Conservation (phyloP, 2,113 vertebrate species). For the Synchiropus splendidus region DNA sequence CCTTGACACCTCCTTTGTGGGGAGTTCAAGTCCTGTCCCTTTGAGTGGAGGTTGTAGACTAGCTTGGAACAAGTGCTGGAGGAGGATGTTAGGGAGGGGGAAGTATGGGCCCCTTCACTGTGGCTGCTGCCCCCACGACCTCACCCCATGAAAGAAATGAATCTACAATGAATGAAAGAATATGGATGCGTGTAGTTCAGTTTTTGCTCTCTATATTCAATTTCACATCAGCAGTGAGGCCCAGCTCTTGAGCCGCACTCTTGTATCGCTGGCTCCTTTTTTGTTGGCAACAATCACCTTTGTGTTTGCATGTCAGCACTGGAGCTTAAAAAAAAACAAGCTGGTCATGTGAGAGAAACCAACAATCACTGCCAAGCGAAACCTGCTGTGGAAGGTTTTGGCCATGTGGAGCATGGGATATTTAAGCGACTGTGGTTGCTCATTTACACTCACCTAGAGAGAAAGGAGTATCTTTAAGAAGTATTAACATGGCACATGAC, state of each 20-base stretch:
- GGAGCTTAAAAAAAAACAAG: constrained; percentile 18
- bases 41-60: no score
- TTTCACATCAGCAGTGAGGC: background rate
- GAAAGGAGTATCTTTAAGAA: constrained; percentile 13
- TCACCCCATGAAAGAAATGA: no score
- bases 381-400: no score
- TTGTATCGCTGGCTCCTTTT: constrained; percentile 23
- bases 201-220: background rate
- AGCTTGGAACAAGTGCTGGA: no score
- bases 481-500: constrained; percentile 47
- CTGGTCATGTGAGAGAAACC: constrained; percentile 9
- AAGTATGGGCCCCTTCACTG: no score
- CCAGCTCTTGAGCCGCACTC: background rate
- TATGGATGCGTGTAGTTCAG: no score
- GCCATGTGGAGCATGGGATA: background rate
- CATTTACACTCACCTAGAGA: background rate
- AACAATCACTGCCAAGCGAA: constrained; percentile 8
- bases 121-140: no score
- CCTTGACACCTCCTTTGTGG: no score
- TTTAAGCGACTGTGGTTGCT: background rate
- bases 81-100: no score
- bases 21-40: no score
- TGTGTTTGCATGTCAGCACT: constrained; percentile 31
- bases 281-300: constrained; percentile 20
- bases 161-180: no score